Percentiles rank a stretch among this genome's conserved stretches.
phyloP scores from a whole-genome alignment of 2,113 vertebrate genomes.

The Myodes glareolus region DNA sequence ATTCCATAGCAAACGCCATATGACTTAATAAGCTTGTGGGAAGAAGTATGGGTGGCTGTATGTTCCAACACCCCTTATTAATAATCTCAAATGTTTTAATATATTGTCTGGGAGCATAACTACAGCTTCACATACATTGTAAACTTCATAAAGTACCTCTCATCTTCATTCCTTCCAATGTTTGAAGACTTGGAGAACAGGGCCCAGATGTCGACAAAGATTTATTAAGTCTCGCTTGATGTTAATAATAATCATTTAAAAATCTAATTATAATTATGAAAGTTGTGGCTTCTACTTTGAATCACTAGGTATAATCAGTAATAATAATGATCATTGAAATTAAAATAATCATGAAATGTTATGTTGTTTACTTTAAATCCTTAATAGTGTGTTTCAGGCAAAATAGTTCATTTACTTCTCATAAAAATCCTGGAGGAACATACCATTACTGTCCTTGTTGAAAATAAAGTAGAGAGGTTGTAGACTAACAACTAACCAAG shows the following conservation, averaged over 20 bases:
- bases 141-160: neutral
- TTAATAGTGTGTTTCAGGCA: neutral
- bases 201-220: neutral
- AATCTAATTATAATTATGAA: neutral
- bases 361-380: neutral
- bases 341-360: neutral
- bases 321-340: neutral
- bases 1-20: neutral
- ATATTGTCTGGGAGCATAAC: neutral
- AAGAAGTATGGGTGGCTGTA: neutral
- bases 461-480: neutral
- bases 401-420: neutral
- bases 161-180: neutral
- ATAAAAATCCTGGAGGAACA: neutral
- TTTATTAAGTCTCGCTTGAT: neutral
- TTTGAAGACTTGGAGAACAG: neutral
- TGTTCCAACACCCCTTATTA: neutral
- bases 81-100: neutral
- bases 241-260: neutral
- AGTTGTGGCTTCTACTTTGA: neutral
- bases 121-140: neutral
- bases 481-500: neutral
- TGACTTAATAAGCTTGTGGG: neutral
- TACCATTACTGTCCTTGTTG: neutral
- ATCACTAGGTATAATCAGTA: neutral